phyloP scores from a whole-genome alignment of 2,113 vertebrate genomes.

The Nymphicus hollandicus region DNA sequence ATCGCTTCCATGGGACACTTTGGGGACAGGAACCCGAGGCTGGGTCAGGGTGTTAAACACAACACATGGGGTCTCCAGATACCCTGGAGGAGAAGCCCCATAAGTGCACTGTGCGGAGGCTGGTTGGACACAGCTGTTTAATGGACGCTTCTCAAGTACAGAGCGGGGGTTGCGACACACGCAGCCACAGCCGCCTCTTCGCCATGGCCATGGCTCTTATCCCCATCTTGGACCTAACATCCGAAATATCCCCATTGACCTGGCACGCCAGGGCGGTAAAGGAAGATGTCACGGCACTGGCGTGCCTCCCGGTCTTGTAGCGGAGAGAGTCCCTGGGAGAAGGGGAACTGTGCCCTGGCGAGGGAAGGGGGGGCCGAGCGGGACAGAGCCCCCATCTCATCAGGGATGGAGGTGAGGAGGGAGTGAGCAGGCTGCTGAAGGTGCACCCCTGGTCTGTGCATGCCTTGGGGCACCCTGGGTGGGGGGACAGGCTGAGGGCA shows the following conservation, averaged over 20 bases:
- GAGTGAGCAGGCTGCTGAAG: background rate
- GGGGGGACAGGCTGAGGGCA: background rate
- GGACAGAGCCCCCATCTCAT: background rate
- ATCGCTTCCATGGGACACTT: fast-evolving
- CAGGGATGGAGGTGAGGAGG: background rate
- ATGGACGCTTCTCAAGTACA: conserved; percentile 36
- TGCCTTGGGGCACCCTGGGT: fast-evolving
- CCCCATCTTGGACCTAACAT: conserved; percentile 1
- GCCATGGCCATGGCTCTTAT: background rate
- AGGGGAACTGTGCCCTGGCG: background rate
- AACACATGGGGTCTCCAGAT: background rate
- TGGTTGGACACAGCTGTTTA: conserved; percentile 65
- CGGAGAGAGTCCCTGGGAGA: background rate
- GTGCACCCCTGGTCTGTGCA: background rate
- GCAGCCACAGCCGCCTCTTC: background rate
- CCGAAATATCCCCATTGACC: conserved; percentile 30
- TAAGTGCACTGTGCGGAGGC: background rate
- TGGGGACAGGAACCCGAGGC: background rate
- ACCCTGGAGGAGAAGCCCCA: fast-evolving
- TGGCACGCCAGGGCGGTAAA: background rate
- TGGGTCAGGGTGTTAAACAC: background rate
- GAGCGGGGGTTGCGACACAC: background rate
- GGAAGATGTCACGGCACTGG: background rate
- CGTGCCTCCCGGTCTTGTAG: background rate
- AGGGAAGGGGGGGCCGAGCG: background rate